Percentiles rank a stretch among this genome's conserved stretches.
phyloP scores from a whole-genome alignment of 2,797 vertebrate species.

The Artibeus jamaicensis region DNA sequence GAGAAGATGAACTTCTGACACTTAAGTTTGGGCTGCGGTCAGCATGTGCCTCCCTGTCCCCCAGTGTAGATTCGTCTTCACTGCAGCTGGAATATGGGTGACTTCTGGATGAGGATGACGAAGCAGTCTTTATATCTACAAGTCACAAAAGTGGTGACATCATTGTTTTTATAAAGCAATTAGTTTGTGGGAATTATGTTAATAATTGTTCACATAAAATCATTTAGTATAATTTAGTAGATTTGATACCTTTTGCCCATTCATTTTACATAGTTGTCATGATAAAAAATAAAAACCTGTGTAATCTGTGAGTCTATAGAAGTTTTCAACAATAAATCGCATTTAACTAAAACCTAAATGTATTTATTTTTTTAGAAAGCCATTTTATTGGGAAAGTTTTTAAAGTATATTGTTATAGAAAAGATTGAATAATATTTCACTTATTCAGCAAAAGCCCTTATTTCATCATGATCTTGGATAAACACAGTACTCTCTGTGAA shows the following conservation, averaged over 20 bases:
- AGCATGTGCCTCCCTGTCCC: accelerated
- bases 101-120: conserved; percentile 79
- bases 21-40: not conserved
- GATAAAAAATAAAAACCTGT: not conserved
- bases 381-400: not conserved
- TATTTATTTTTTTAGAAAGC: not conserved
- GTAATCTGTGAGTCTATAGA: not conserved
- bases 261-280: not conserved
- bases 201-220: not conserved
- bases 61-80: conserved; percentile 72
- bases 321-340: not conserved
- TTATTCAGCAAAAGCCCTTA: not conserved
- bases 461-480: not conserved
- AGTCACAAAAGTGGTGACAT: conserved; percentile 54
- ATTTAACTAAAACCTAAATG: conserved; percentile 15
- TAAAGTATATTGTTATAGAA: not conserved
- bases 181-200: not conserved
- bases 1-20: not conserved
- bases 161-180: not conserved
- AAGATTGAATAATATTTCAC: not conserved
- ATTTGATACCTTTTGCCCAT: not conserved
- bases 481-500: not conserved
- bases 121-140: conserved; percentile 69
- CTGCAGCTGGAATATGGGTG: conserved; percentile 81
- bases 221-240: not conserved